Conservation (phyloP, 2,888 invertebrate species). For the Eristalis pertinax region DNA sequence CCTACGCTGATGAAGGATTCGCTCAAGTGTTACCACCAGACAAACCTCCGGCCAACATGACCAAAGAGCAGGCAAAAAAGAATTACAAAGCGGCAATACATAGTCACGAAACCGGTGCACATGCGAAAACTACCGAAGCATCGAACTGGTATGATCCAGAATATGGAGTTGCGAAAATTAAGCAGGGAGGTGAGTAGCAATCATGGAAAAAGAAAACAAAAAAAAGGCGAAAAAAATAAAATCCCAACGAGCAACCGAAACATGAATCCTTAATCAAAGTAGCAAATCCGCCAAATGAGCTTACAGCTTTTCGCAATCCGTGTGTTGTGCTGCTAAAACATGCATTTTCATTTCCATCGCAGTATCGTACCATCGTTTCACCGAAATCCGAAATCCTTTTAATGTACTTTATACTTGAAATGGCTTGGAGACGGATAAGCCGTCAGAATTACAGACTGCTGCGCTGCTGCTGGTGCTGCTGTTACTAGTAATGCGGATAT, state of each 20-base stretch:
- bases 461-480: background rate
- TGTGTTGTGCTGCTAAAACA: slow-evolving; percentile 37
- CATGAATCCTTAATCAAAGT: slow-evolving; percentile 64
- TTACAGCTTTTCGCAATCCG: slow-evolving; percentile 51
- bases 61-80: slow-evolving; percentile 59
- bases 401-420: slow-evolving; percentile 58
- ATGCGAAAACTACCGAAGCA: slow-evolving; percentile 76
- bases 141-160: slow-evolving; percentile 83
- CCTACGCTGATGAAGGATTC: slow-evolving; percentile 58
- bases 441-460: slow-evolving; percentile 41
- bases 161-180: slow-evolving; percentile 84
- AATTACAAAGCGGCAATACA: slow-evolving; percentile 76
- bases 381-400: slow-evolving; percentile 53
- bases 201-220: background rate
- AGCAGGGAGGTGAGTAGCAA: slow-evolving; percentile 82
- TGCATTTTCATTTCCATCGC: slow-evolving; percentile 50
- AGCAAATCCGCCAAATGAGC: slow-evolving; percentile 64
- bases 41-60: slow-evolving; percentile 44
- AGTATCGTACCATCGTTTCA: slow-evolving; percentile 12
- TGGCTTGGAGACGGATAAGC: slow-evolving; percentile 58
- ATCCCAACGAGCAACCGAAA: slow-evolving; percentile 24
- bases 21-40: slow-evolving; percentile 23
- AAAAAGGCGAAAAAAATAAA: background rate
- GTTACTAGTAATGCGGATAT: background rate
- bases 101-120: slow-evolving; percentile 76